Base-by-base conservation (phyloP, 2,888 invertebrate genomes). In the Lottia scabra region DNA sequence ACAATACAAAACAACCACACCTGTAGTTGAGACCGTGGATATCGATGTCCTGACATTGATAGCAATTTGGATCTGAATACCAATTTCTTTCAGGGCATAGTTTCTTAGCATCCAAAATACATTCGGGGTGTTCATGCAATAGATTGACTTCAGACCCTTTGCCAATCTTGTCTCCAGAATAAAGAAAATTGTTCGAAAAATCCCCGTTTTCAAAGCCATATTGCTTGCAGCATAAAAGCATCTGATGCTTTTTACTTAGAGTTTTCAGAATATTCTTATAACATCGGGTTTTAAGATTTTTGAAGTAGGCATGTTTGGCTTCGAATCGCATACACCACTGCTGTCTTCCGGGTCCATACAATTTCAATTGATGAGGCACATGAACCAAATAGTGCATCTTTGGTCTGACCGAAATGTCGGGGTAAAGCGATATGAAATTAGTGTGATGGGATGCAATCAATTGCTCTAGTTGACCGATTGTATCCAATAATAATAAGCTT, bases 321-420 rank as follows among this genome's bases (percentile, higher is more conserved):
- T 80, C 80, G 70, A 78, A 78, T 12, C 78, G 70, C 70, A 76
- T 75, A 46, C 76, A 76, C 75, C 76, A 79, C n/a, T 80, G 79
- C 63, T 72, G 71, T 45, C 79, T 45, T 48, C 72, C 45, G 26
- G 78, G 79, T 13, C 79, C 78, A 75, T 75, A 80, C 26, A 46
- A 15, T 13, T 26, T 19, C 62, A 80, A 71, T 67, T 80, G 80
- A n/a, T 65, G 44, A n/a, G 77, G 75, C 12, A 80, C 68, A 71
- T 80, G 80, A n/a, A 68, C 62, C 38, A 75, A 27, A 65, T 73
- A 79, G 68, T 80, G 79, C 56, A 78, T 63, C 68, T 79, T 80
- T 43, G 77, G 78, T 48, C 67, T 73, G 27, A 75, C 63, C 26
- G 63, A 38, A 19, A 56, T 48, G 8, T 69, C 38, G 43, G 80